Evolutionary conservation across 2,888 invertebrate species (phyloP).

Genomic region (Morinoia aosen): DNA sequence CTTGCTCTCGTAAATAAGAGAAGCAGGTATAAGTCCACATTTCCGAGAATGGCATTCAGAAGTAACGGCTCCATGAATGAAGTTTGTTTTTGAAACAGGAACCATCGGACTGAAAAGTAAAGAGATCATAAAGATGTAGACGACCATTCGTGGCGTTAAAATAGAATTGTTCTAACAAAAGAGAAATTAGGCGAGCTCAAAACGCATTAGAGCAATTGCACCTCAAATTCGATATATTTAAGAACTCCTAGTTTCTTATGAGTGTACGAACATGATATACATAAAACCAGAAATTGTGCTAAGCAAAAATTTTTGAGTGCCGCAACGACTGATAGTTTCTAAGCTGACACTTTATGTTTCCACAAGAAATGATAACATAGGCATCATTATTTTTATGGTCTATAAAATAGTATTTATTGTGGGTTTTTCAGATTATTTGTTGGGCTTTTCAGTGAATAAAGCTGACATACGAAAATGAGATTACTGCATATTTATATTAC

Average conservation of each 20-base stretch:
- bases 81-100: not conserved
- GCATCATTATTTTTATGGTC: not conserved
- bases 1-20: not conserved
- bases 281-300: not conserved
- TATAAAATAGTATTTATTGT: not conserved
- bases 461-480: not conserved
- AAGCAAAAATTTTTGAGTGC: not conserved
- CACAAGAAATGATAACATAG: not conserved
- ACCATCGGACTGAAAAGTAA: not conserved
- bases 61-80: not conserved
- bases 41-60: not conserved
- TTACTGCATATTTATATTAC: not conserved
- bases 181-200: not conserved
- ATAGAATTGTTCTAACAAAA: not conserved
- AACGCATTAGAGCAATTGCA: not conserved
- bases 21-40: not conserved
- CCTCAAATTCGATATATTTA: not conserved
- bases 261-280: not conserved
- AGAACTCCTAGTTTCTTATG: not conserved
- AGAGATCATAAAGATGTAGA: not conserved
- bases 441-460: not conserved
- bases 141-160: not conserved
- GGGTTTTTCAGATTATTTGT: not conserved
- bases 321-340: not conserved
- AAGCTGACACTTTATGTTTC: not conserved